Percentiles rank a stretch among this genome's conserved stretches.
Conservation (phyloP, 2,888 invertebrate species). For the Epistrophe eligans region DNA sequence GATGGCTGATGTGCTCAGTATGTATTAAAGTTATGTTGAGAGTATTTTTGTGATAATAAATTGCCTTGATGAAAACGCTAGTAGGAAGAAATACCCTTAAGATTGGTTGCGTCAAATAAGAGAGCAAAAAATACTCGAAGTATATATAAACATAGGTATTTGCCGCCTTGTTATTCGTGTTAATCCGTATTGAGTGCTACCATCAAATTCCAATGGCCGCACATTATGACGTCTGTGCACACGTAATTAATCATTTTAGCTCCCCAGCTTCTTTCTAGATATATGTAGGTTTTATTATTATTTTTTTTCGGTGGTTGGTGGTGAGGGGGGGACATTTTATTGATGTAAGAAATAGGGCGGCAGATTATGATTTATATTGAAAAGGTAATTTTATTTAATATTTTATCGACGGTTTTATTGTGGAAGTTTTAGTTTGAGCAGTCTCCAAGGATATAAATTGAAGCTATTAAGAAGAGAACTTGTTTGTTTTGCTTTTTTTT, state of each 20-base stretch:
- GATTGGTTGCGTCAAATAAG: slow-evolving; percentile 25
- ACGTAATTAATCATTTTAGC: slow-evolving; percentile 71
- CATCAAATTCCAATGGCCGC: slow-evolving; percentile 74
- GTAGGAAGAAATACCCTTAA: background rate
- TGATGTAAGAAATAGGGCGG: slow-evolving; percentile 17
- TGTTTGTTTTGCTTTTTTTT: background rate
- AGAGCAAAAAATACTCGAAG: background rate
- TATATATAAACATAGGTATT: slow-evolving; percentile 20
- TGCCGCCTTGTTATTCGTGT: slow-evolving; percentile 53
- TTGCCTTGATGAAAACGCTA: slow-evolving; percentile 26
- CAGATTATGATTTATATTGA: slow-evolving; percentile 44
- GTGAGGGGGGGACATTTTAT: background rate
- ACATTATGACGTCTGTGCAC: slow-evolving; percentile 73
- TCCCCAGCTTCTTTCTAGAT: background rate
- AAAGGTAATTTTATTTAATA: slow-evolving; percentile 22
- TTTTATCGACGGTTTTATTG: slow-evolving; percentile 29
- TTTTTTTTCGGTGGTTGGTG: no score
- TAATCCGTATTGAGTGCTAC: slow-evolving; percentile 71
- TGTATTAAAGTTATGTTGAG: slow-evolving; percentile 17
- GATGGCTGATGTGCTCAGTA: slow-evolving; percentile 29
- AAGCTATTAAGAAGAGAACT: background rate
- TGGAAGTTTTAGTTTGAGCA: slow-evolving; percentile 5
- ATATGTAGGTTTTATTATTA: background rate
- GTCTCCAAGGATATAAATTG: slow-evolving; percentile 9
- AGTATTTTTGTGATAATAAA: slow-evolving; percentile 23